Conservation (phyloP, 2,113 vertebrate species). For the Cromileptes altivelis region DNA sequence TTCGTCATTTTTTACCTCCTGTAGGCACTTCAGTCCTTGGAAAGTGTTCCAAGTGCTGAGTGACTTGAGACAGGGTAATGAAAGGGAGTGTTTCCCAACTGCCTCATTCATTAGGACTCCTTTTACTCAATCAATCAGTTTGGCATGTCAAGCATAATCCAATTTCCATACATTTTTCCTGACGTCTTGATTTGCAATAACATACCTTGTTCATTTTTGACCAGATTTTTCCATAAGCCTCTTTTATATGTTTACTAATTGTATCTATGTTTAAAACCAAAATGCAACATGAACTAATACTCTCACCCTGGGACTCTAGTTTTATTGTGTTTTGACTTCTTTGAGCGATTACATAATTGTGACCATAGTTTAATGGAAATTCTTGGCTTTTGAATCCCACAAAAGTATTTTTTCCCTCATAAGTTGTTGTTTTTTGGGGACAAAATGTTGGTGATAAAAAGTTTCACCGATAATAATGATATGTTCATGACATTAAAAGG, state of each 20-base stretch:
- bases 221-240: background rate
- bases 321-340: conserved; percentile 1
- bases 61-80: conserved; percentile 61
- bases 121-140: conserved; percentile 61
- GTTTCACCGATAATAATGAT: background rate
- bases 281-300: conserved; percentile 6
- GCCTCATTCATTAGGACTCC: conserved; percentile 56
- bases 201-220: background rate
- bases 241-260: background rate
- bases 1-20: conserved; percentile 51
- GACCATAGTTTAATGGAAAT: conserved; percentile 12
- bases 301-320: background rate
- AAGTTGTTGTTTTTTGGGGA: background rate
- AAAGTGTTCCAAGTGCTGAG: conserved; percentile 63
- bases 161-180: conserved; percentile 57
- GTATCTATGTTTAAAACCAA: background rate
- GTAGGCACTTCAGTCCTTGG: conserved; percentile 41
- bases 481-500: background rate
- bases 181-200: conserved; percentile 32
- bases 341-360: background rate
- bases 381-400: background rate
- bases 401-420: background rate
- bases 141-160: conserved; percentile 65
- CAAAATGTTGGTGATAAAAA: background rate
- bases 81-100: conserved; percentile 69